Percentiles rank a stretch among this genome's conserved stretches.
These are phyloP conservation scores for Pantherophis vulpinus DNA, from an alignment of 2,797 vertebrate species.

Conservation along the genomic window DNA sequence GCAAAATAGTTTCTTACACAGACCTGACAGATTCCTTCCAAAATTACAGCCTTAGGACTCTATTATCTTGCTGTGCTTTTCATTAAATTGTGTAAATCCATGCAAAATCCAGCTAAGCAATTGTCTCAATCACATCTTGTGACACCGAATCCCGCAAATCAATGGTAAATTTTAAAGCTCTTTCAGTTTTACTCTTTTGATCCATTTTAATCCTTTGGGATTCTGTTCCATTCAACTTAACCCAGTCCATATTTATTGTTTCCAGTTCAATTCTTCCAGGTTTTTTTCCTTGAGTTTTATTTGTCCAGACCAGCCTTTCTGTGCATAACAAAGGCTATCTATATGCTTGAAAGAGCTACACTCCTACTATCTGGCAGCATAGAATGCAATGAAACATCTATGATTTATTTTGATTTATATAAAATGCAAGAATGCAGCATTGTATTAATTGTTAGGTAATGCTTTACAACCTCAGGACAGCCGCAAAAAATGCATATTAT, in stretches of 20 bases:
- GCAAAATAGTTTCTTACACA: neutral
- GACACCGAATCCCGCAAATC: neutral
- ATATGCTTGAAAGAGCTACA: neutral
- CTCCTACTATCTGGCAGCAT: neutral
- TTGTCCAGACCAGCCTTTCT: neutral
- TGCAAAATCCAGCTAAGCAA: constrained; percentile 9
- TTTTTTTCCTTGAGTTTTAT: neutral
- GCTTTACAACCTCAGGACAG: neutral
- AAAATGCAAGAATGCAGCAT: neutral
- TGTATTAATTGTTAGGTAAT: neutral
- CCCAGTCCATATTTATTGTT: neutral
- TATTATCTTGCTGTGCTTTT: constrained; percentile 3
- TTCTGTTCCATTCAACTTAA: neutral
- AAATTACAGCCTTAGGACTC: neutral
- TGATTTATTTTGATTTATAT: neutral
- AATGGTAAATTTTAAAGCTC: neutral
- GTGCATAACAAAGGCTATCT: neutral
- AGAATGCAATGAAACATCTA: neutral
- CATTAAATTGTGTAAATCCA: constrained; percentile 11
- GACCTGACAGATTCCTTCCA: neutral
- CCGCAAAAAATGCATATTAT: neutral
- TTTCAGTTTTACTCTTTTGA: neutral
- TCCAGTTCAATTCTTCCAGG: neutral
- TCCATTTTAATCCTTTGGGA: neutral
- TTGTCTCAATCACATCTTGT: constrained; percentile 3